Evolutionary conservation across 1,140 invertebrate genomes (phyloP).

Genomic region (Platorchestia sp.): DNA sequence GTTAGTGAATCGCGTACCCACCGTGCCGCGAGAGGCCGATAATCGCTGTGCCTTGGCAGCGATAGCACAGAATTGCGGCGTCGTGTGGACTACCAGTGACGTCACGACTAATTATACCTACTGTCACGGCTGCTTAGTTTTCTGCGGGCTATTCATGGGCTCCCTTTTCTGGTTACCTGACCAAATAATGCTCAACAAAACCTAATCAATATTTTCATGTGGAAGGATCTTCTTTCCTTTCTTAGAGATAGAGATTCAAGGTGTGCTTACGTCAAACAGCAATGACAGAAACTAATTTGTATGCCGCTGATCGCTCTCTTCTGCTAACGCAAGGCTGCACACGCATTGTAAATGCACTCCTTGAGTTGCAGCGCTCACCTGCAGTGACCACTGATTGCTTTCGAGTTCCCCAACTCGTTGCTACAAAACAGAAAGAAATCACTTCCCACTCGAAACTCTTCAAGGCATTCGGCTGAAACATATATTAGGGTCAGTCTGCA

Average conservation of each 20-base stretch:
- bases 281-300: background rate
- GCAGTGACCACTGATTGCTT: background rate
- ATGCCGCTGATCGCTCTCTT: background rate
- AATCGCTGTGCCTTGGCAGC: background rate
- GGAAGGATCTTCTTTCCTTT: background rate
- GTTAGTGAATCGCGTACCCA: background rate
- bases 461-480: background rate
- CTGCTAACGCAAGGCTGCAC: background rate
- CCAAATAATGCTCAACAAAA: background rate
- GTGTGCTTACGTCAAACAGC: background rate
- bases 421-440: too few relatives aligned
- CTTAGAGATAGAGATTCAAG: background rate
- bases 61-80: background rate
- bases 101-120: background rate
- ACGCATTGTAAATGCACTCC: too few relatives aligned
- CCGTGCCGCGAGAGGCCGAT: background rate
- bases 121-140: background rate
- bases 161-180: background rate
- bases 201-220: background rate
- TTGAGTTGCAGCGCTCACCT: too few relatives aligned
- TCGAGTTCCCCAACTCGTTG: background rate
- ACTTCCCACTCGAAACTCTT: too few relatives aligned
- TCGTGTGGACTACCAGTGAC: background rate
- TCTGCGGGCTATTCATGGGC: background rate
- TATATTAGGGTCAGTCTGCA: background rate